Evolutionary conservation across 2,888 invertebrate genomes (phyloP).

Genomic region (Acanthosoma haemorrhoidale): DNA sequence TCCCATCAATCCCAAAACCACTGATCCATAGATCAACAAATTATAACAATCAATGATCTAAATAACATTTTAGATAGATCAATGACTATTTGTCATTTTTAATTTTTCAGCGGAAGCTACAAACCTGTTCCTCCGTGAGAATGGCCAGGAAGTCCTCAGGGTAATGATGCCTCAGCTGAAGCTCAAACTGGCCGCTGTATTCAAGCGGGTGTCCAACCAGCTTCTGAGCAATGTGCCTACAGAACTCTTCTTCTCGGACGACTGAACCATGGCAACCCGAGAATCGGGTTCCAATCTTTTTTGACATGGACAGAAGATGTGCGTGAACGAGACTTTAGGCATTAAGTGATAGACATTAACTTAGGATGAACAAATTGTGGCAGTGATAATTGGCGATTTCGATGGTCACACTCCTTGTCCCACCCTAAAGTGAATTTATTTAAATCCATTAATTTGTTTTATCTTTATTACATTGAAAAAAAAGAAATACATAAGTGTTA

Average conservation of each 20-base stretch:
- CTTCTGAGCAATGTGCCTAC: constrained; percentile 59
- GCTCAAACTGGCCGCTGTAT: constrained; percentile 58
- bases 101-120: constrained; percentile 58
- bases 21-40: background rate
- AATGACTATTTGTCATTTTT: background rate
- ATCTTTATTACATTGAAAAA: no score
- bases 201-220: constrained; percentile 61
- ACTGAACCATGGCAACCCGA: background rate
- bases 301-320: background rate
- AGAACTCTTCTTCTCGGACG: constrained; percentile 50
- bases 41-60: background rate
- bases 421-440: no score
- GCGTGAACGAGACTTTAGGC: no score
- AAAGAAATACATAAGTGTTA: no score
- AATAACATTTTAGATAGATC: background rate
- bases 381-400: no score
- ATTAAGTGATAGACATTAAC: no score
- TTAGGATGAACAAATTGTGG: background rate
- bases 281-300: background rate
- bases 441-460: no score
- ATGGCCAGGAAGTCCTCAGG: constrained; percentile 62
- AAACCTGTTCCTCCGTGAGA: constrained; percentile 63
- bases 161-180: constrained; percentile 64
- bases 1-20: no score
- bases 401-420: no score